Evolutionary conservation across 1,140 invertebrate genomes (phyloP), one percentile per base, ranked within the genome.

Genomic region (Pachyrhynchus sulphureomaculatus): DNA sequence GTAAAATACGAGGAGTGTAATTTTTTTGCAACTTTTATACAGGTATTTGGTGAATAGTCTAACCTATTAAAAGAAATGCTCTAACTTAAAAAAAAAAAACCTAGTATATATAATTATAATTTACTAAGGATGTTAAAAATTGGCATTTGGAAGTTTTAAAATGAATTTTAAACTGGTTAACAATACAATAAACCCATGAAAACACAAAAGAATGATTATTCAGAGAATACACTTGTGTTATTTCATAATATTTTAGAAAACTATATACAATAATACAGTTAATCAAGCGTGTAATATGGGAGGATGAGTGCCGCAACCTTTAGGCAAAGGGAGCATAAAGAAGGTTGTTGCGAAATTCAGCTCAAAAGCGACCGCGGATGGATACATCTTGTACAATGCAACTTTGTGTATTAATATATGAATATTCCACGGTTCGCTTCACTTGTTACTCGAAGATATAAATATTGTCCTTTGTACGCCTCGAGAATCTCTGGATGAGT

Each of bases 321-420:
- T 54, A 61, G 37, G 59, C 64, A 60, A 49, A 54, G 62, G 36
- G 55, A 47, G 45, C 53, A 58, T 62, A 66, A 55, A 65, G 64
- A 56, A 52, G 59, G 51, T 60, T 64, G 32, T 69, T 66, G 61
- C 53, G 54, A 64, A 64, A 65, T 63, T 62, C 34, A 62, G 62
- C 67, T 69, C 68, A 69, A 71, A 71, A 66, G 67, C 44, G 34
- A 47, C 68, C 66, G 58, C 55, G 54, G 55, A n/a, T 64, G 60
- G 51, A 64, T 65, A 63, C 58, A 65, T 62, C 66, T 47, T 58
- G 39, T 59, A 71, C 65, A 71, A 71, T 65, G 68, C 68, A 71
- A 69, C 68, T 69, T 71, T 71, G 66, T 70, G 66, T 70, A 68
- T 68, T 68, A 70, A 70, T 70, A 71, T 68, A 71, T 66, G 69